Base-by-base conservation (phyloP, 1,140 invertebrate genomes). In the Pseudomyrmex concolor region DNA sequence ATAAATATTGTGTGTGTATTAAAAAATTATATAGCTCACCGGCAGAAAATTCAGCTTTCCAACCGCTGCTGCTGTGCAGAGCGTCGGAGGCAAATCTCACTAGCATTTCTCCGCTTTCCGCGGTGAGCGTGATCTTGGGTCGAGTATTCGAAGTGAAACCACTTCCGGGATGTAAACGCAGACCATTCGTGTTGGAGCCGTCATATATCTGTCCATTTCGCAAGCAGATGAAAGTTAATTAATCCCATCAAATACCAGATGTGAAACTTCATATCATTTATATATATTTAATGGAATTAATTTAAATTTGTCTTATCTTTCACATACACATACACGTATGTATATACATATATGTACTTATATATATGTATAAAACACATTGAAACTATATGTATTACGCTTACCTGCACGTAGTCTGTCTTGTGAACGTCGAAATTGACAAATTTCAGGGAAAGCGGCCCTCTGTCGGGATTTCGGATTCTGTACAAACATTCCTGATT, bases 401-500 rank as follows among this genome's bases (percentile, higher is more conserved):
- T 74, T 93, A 96, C 96, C 95, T 98, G 97, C 8, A 99, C 97
- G 84, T 96, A 96, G 91, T 99, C 98, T 62, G 97, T 97, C 89
- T 96, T 95, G 90, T 98, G 97, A 62, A 99, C 97, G 84, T 96
- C 96, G 90, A 99, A 98, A 77, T 96, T 96, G 85, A 97, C 96
- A 88, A 99, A 98, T 92, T 97, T 97, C 3, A 99, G 93, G 0
- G 98, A 98, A 2, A 99, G 93, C 0, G 98, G 97, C 15, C 97
- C 96, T 55, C 97, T 96, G 25, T 96, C 95, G 0, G 97, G 97
- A 92, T 98, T 97, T 84, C 96, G 96, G n/a, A 99, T 96, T 91
- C 96, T 97, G 88, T 98, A 98, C 60, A 97, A 95, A 92, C 98
- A 99, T 91, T 98, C 97, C 91, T 98, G 98, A 92, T 99, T 99